Evolutionary conservation across 2,888 invertebrate species (phyloP), one percentile per base, ranked within the genome.

Genomic region (Conops quadrifasciatus): DNA sequence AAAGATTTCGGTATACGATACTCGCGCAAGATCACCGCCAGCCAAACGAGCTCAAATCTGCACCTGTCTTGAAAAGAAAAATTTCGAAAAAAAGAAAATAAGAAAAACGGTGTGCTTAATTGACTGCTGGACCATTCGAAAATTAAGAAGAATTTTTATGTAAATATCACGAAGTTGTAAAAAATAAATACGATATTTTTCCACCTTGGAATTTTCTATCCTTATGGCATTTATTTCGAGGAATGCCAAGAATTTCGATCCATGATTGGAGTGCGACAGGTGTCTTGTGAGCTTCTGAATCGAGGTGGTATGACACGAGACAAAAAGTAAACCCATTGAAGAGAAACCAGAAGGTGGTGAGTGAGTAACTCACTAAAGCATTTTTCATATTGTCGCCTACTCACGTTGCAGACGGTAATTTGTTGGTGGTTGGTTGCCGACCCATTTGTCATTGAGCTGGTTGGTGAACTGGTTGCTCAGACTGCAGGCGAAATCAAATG

Each of bases 301-400:
- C 4, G 36, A 36, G 4, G 5, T 36, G 4, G 36, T 36, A 36
- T 4, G 36, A 36, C 36, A 36, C 9, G 36, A 36, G 36, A 36
- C 36, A 9, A 36, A 36, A 36, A 4, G 9, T 36, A 9, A 36
- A 36, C 36, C 5, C 4, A 36, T 36, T 36, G 5, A 36, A 36
- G 36, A 7, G 36, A 36, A 36, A 36, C 36, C 36, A 7, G 58
- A 9, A 28, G 28, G 58, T 19, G 28, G 58, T n/a, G 53, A 21
- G 53, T 9, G 53, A 21, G 36, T 36, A 36, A 36, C 9, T 36
- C 53, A 53, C 21, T 5, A 53, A 53, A 15, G 3, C 24, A 58
- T 58, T 58, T 28, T 28, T 58, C 28, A 28, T 15, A 58, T 58
- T 58, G 26, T 58, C 58, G 58, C 58, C 58, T 58, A 58, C 58